Conservation (phyloP, 2,113 vertebrate genomes). For the Ondatra zibethicus region DNA sequence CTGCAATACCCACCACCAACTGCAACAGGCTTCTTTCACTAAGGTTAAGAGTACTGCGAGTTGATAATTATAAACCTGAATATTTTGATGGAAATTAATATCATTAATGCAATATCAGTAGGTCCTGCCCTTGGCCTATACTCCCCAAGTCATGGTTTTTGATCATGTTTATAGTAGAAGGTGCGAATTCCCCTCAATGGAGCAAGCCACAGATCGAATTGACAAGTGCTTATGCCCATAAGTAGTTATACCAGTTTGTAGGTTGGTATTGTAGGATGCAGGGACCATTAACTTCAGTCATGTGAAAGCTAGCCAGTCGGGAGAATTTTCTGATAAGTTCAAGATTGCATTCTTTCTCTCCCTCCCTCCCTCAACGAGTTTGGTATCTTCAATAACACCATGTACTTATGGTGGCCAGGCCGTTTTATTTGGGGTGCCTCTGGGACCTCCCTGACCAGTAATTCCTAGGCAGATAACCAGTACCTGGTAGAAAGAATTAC, state of each 20-base stretch:
- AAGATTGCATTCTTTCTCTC: neutral
- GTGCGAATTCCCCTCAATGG: too few relatives aligned
- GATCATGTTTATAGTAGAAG: neutral
- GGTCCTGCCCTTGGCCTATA: neutral
- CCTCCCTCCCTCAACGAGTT: too few relatives aligned
- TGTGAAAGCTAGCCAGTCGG: neutral
- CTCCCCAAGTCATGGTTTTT: neutral
- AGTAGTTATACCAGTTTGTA: neutral
- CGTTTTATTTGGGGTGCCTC: neutral
- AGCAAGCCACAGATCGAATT: neutral
- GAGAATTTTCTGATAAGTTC: neutral
- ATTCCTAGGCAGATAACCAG: neutral
- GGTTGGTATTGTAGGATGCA: neutral
- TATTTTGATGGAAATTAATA: neutral
- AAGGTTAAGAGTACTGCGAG: neutral
- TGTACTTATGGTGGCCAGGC: neutral
- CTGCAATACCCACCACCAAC: neutral
- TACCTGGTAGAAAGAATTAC: neutral
- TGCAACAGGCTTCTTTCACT: neutral
- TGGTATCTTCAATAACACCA: neutral
- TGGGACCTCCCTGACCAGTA: neutral
- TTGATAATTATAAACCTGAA: neutral
- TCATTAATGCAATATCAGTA: neutral
- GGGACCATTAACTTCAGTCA: neutral
- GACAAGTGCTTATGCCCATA: neutral